Conservation (phyloP, 2,797 vertebrate genomes). For the Sebastes cheni region DNA sequence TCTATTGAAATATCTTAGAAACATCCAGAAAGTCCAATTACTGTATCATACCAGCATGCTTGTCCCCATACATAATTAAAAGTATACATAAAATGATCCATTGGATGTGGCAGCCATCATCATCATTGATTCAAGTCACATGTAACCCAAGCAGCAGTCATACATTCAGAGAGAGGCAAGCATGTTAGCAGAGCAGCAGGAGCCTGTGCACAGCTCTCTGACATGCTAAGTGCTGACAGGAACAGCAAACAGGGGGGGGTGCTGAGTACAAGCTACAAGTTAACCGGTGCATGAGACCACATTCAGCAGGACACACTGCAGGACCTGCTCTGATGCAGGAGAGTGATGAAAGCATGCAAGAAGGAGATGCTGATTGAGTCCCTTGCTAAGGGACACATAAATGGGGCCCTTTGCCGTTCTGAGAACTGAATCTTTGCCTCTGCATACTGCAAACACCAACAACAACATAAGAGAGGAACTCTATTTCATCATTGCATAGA, state of each 20-base stretch:
- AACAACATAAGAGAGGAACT: neutral
- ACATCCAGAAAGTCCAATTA: neutral
- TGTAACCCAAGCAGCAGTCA: conserved; percentile 1
- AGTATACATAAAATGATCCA: neutral
- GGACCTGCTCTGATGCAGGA: too few relatives aligned
- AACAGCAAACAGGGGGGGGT: conserved; percentile 16
- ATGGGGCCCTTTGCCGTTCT: neutral
- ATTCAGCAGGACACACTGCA: neutral
- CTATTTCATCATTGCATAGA: neutral
- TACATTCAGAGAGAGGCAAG: neutral
- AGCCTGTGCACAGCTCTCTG: neutral
- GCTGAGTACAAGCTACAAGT: neutral
- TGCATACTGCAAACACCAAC: neutral
- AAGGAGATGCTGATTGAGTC: neutral
- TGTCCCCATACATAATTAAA: neutral
- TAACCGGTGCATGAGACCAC: neutral
- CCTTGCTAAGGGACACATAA: neutral
- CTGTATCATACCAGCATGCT: neutral
- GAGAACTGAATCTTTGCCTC: neutral
- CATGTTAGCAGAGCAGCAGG: conserved; percentile 3
- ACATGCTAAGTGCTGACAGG: conserved; percentile 12
- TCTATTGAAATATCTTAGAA: neutral
- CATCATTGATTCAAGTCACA: neutral
- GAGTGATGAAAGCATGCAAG: neutral
- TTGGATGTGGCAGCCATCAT: neutral